Base-by-base conservation (phyloP, 2,797 vertebrate genomes). In the Eospalax fontanierii region DNA sequence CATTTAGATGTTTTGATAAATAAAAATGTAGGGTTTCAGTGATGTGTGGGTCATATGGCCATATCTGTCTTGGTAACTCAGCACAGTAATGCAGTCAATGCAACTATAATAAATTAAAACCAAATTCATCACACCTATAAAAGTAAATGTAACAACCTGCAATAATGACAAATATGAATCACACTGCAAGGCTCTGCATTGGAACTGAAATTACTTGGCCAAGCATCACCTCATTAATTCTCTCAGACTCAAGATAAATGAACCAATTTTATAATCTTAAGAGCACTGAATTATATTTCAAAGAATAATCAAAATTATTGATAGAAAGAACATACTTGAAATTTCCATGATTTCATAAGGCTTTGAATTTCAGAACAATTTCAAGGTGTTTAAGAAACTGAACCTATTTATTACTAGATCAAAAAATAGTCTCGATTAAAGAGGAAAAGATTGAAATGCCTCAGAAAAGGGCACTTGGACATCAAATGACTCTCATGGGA, bases 91-190 rank as follows among this genome's bases (percentile, higher is more conserved):
- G 86, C 9, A 61, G 87, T 90, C 71, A 91, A 66, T 94, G 50
- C 22, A 90, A 84, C 61, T 24, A 50, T 78, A 94, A 95, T 95
- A 96, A 97, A 98, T 97, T 96, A 96, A 93, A 96, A 91, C 35
- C 24, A 93, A 86, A 94, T 95, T 91, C 94, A 94, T 96, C 65
- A 50, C 78, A 73, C 65, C 81, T 90, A 83, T 93, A 97, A 96
- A 95, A 96, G 87, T 94, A 97, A 96, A 97, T 95, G 94, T 79
- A 95, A 93, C 78, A 93, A 95, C 81, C 87, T 74, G 70, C 74
- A 91, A 93, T 97, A 95, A 97, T 94, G 95, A 94, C 91, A 97
- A 97, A 93, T 94, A 96, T 95, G 95, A 95, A 97, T 96, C 95
- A 97, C 28, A 75, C 63, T 86, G 92, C 87, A 81, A 93, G 89